phyloP scores from a whole-genome alignment of 1,140 invertebrate genomes.

The Octopus bimaculoides region DNA sequence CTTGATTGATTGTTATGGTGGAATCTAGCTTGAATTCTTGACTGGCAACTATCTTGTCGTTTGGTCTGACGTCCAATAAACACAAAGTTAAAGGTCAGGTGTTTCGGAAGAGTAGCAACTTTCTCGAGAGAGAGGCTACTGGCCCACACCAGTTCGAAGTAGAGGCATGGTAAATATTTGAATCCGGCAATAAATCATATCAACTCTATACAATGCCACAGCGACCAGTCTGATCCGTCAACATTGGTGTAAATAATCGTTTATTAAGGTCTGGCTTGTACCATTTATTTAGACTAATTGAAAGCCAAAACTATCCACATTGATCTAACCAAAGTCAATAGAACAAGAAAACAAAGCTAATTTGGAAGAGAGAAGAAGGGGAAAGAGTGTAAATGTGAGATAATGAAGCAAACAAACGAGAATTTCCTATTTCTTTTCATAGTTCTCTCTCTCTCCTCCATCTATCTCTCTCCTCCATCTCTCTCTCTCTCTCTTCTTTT shows the following conservation, averaged over 20 bases:
- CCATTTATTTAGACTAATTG: slow-evolving; percentile 11
- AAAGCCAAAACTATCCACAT: slow-evolving; percentile 1
- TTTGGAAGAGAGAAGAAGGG: not conserved
- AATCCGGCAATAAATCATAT: not conserved
- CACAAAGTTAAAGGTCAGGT: too few species aligned
- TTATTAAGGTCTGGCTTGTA: not conserved
- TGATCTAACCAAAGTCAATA: slow-evolving; percentile 3
- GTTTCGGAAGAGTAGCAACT: too few species aligned
- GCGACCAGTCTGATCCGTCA: not conserved
- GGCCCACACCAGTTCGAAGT: not conserved
- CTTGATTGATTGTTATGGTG: too few species aligned
- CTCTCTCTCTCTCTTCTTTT: not conserved
- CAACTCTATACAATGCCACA: too few species aligned
- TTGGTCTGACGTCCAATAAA: too few species aligned
- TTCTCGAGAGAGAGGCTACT: not conserved
- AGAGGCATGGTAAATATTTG: slow-evolving; percentile 1
- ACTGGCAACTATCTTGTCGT: too few species aligned
- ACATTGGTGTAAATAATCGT: slow-evolving; percentile 5
- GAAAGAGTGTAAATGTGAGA: not conserved
- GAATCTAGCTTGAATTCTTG: too few species aligned
- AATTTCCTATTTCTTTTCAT: not conserved
- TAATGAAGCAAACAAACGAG: not conserved
- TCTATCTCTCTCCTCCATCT: not conserved
- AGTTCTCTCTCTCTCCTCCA: not conserved
- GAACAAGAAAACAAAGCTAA: not conserved